Conservation (phyloP, 2,888 invertebrate species). For the Acleris sparsana region DNA sequence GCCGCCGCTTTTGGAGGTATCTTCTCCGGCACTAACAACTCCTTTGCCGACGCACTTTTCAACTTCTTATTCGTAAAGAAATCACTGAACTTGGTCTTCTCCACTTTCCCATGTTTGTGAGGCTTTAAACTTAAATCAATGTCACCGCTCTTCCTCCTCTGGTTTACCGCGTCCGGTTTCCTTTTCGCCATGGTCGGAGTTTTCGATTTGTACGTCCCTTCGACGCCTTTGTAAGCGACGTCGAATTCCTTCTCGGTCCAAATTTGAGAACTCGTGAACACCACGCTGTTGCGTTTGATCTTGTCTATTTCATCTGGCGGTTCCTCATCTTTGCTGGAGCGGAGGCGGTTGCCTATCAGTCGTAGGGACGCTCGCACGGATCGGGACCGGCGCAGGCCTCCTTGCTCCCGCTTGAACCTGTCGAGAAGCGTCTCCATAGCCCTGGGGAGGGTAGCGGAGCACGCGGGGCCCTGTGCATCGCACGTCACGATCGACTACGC, state of each 20-base stretch:
- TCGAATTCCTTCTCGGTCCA: constrained; percentile 74
- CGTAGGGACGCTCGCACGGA: constrained; percentile 88
- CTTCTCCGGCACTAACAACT: constrained; percentile 72
- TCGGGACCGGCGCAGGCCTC: constrained; percentile 84
- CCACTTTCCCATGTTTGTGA: constrained; percentile 66
- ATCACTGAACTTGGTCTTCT: constrained; percentile 76
- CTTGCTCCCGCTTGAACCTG: constrained; percentile 78
- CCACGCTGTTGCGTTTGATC: constrained; percentile 66
- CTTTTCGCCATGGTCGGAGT: constrained; percentile 76
- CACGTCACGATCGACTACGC: constrained; percentile 77
- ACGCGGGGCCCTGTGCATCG: constrained; percentile 75
- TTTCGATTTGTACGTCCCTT: constrained; percentile 76
- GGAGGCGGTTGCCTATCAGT: constrained; percentile 85
- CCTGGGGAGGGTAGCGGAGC: constrained; percentile 70
- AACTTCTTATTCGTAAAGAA: constrained; percentile 77
- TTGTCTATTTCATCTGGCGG: constrained; percentile 61
- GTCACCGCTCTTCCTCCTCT: constrained; percentile 72
- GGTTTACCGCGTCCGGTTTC: constrained; percentile 63
- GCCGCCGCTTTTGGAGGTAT: constrained; percentile 86
- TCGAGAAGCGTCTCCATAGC: constrained; percentile 82
- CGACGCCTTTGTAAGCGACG: constrained; percentile 72
- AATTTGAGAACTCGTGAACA: constrained; percentile 64
- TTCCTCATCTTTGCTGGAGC: constrained; percentile 73
- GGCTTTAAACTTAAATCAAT: constrained; percentile 73
- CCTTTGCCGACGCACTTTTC: constrained; percentile 74